Percentiles rank a stretch among this genome's conserved stretches.
Conservation (phyloP, 2,113 vertebrate genomes). For the Xenopus laevis region DNA sequence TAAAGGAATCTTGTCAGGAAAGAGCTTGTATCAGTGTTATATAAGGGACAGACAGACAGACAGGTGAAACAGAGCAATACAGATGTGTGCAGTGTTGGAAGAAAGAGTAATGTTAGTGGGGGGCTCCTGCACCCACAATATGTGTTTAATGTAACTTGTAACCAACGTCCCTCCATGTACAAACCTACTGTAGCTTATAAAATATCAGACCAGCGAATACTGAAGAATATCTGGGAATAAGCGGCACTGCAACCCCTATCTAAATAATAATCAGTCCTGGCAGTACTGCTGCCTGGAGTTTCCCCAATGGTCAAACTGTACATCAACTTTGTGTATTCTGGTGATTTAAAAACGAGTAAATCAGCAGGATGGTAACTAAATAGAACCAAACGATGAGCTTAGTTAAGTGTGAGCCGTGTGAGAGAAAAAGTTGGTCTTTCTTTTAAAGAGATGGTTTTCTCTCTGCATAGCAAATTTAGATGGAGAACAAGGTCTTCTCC, state of each 20-base stretch:
- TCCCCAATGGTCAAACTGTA: not conserved
- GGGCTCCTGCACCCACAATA: not conserved
- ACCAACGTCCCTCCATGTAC: not conserved
- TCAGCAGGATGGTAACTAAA: not conserved
- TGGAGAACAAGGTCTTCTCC: slow-evolving; percentile 86
- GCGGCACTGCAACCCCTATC: not conserved
- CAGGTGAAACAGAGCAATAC: not conserved
- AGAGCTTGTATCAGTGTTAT: not conserved
- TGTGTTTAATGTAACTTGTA: not conserved
- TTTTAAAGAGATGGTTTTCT: not conserved
- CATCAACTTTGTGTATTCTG: not conserved
- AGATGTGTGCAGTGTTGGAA: not conserved
- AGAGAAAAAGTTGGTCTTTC: not conserved
- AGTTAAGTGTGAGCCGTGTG: not conserved
- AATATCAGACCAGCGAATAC: not conserved
- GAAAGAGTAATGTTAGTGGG: not conserved
- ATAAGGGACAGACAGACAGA: no score
- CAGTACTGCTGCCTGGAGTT: not conserved
- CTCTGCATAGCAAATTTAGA: slow-evolving; percentile 52
- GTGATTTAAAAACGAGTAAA: not conserved
- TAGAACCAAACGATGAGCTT: not conserved
- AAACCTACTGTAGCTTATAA: not conserved
- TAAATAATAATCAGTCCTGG: not conserved
- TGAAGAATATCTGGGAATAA: not conserved
- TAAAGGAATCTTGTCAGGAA: not conserved